Evolutionary conservation across 2,888 invertebrate genomes (phyloP), one percentile per base, ranked within the genome.

Genomic region (Drosophila cognata): DNA sequence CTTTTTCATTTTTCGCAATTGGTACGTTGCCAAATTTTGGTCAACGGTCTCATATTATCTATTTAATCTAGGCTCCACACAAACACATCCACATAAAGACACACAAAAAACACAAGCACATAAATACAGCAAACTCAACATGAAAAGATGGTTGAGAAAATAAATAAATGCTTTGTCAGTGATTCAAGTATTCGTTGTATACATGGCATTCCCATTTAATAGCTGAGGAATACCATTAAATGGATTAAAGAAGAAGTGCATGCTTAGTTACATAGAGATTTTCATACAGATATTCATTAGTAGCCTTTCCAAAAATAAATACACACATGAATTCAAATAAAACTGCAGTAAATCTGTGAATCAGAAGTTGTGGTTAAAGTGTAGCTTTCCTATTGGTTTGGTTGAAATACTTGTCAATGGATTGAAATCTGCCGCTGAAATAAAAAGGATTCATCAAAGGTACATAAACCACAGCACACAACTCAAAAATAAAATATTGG

Each of bases 1-100:
- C 50, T 74, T 64, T 64, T 48, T 38, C 38, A 77, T 55, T 52
- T 71, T 74, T 66, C 77, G 71, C 71, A 60, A 71, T 63, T 77
- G 77, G 79, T 74, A 64, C 57, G 51, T 63, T 64, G 77, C 79
- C 79, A 77, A 74, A 59, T 61, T 67, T 18, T 58, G 63, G 56
- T 53, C 70, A 74, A 55, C 55, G 43, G 38, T 63, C 41, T 60
- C 38, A 35, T 2, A 52, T 18, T 29, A 29, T n/a, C 11, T 51
- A 51, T 38, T 53, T 18, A 43, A 62, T 29, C 21, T 41, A 51
- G 13, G 38, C 43, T 31, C 35, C 31, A 2, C 21, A 29, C n/a
- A 61, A 21, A 58, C 31, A 51, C 31, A 55, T 38, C 53, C 18
- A 28, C 50, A 50, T 10, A 50, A 16, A 28, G 16, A 28, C 25